Base-by-base conservation (phyloP, 1,140 invertebrate genomes). In the Dendrolimus punctatus region DNA sequence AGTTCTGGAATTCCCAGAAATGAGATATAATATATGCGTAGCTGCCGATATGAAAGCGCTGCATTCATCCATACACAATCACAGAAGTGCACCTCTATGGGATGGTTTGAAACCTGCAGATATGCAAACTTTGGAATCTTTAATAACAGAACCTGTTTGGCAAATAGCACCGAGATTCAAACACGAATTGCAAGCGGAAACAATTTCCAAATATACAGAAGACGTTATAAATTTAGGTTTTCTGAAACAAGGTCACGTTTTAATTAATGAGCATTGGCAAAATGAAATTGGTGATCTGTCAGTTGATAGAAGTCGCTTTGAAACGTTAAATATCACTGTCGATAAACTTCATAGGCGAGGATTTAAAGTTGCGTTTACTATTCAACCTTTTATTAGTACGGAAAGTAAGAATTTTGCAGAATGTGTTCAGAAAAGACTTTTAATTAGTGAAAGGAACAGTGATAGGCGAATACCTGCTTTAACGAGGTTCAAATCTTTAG, bases 1-100 rank as follows among this genome's bases (percentile, higher is more conserved):
- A 5, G 60, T 91, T 8, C 92, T 91, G 0, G 79, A 88, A 4
- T 88, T 83, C 37, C 91, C 94, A 0, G 89, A 93, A 57, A 78
- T 97, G 55, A 95, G 93, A 53, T 97, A 97, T 64, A 94, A 95
- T 40, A 93, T 97, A 41, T 97, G 96, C 65, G 93, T 93, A 0
- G 92, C 92, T 0, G 87, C 89, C 53, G 94, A 96, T 59, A 94
- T 95, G 89, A 93, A 91, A 10, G 90, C 88, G 9, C 74, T 96
- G 2, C 95, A 96, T 68, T 91, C 90, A 0, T 90, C 90, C n/a
- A 78, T 88, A 7, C 80, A 83, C 39, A 87, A 76, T 48, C 89
- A 89, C 55, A 80, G 88, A 57, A 91, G 94, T 64, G 93, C 94
- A 53, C 91, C 91, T 5, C 80, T 95, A 4, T 95, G 93, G 94